These are phyloP conservation scores for Drosophila sp. DNA, from an alignment of 1,140 invertebrate species.

Conservation along the genomic window DNA sequence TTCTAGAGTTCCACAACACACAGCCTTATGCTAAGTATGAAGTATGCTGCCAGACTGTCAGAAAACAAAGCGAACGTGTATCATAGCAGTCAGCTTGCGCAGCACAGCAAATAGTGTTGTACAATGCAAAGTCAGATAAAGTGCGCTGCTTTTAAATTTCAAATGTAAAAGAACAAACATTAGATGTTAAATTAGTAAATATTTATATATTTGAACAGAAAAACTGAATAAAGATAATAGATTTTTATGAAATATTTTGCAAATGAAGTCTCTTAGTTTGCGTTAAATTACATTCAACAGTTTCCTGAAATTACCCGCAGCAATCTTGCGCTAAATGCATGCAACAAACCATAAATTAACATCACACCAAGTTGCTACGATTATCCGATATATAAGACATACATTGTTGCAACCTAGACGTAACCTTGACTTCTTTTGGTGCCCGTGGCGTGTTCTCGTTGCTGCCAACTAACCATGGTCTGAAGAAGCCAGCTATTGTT, in stretches of 20 bases:
- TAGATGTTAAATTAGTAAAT: no score
- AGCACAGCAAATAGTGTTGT: conserved; percentile 32
- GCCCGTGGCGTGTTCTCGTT: conserved; percentile 38
- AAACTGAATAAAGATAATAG: no score
- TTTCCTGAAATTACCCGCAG: conserved; percentile 45
- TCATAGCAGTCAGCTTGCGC: conserved; percentile 27
- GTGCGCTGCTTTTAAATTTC: conserved; percentile 13
- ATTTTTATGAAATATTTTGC: no score
- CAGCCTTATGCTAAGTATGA: neutral
- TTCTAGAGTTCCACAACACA: neutral
- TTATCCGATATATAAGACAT: neutral
- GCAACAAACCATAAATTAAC: conserved; percentile 66
- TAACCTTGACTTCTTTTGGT: conserved; percentile 66
- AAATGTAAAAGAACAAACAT: neutral
- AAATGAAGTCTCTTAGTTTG: no score
- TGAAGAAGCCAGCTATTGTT: conserved; percentile 44
- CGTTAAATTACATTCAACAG: conserved; percentile 3
- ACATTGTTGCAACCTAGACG: conserved; percentile 57
- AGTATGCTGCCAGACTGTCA: conserved; percentile 11
- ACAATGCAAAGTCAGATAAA: neutral
- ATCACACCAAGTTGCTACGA: conserved; percentile 53
- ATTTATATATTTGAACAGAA: no score
- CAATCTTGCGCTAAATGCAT: conserved; percentile 38
- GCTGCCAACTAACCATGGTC: conserved; percentile 49
- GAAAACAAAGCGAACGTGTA: neutral